phyloP scores from a whole-genome alignment of 1,140 invertebrate genomes.

The Thaumatotibia leucotreta region DNA sequence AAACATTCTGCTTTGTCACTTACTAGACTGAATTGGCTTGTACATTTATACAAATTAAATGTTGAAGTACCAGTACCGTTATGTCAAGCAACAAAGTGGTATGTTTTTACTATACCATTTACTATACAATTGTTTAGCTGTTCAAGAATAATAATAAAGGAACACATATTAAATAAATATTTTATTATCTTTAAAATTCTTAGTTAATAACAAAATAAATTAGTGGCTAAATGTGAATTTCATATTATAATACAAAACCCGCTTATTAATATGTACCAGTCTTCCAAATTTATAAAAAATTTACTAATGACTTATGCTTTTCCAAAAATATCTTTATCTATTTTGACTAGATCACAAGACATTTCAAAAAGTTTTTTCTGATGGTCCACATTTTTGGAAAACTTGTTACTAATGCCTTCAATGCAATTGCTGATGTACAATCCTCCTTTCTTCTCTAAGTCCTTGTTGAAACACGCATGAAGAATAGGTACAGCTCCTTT shows the following conservation, averaged over 20 bases:
- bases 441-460: conserved; percentile 84
- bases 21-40: too few species aligned
- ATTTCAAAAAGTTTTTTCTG: conserved; percentile 66
- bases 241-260: neutral
- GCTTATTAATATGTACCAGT: neutral
- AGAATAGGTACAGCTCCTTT: conserved; percentile 86
- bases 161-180: neutral
- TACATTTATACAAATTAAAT: too few species aligned
- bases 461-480: conserved; percentile 83
- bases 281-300: neutral
- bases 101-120: too few species aligned
- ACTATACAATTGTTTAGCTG: too few species aligned
- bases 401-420: conserved; percentile 62
- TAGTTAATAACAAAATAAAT: neutral
- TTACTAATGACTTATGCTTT: conserved; percentile 15
- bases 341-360: conserved; percentile 61
- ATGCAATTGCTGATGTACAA: conserved; percentile 85
- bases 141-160: too few species aligned
- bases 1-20: too few species aligned
- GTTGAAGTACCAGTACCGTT: too few species aligned
- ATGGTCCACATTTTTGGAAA: conserved; percentile 61
- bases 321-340: conserved; percentile 53
- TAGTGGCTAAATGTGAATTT: neutral
- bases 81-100: too few species aligned
- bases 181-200: neutral